These are phyloP conservation scores for Dinoponera quadriceps DNA, from an alignment of 1,140 invertebrate species.

Conservation along the genomic window DNA sequence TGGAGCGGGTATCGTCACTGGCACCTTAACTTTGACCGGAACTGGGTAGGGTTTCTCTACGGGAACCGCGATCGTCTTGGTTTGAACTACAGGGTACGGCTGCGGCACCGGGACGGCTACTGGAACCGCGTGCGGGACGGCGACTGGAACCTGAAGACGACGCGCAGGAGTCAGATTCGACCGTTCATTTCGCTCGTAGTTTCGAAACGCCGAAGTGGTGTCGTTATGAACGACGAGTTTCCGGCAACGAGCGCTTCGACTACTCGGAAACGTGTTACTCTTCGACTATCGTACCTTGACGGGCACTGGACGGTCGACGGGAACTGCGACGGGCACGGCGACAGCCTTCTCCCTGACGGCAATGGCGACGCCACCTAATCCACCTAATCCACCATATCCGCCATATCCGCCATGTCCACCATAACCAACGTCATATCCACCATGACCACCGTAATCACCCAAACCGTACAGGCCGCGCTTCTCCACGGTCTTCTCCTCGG, in stretches of 20 bases:
- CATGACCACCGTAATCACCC: slow-evolving; percentile 58
- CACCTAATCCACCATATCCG: slow-evolving; percentile 42
- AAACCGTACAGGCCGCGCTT: slow-evolving; percentile 80
- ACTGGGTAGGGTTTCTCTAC: slow-evolving; percentile 82
- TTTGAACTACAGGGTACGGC: slow-evolving; percentile 83
- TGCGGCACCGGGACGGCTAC: slow-evolving; percentile 81
- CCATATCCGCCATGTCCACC: slow-evolving; percentile 19
- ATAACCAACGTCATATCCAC: slow-evolving; percentile 16
- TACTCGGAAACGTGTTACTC: too few relatives aligned
- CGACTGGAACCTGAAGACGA: slow-evolving; percentile 80
- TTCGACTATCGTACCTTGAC: slow-evolving; percentile 78
- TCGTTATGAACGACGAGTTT: too few relatives aligned
- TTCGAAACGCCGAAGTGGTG: too few relatives aligned
- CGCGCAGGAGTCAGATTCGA: slow-evolving; percentile 30
- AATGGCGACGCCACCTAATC: slow-evolving; percentile 36
- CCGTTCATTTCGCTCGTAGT: background rate
- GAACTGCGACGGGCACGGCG: slow-evolving; percentile 76
- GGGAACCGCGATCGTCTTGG: slow-evolving; percentile 80
- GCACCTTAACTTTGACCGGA: slow-evolving; percentile 81
- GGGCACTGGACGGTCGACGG: slow-evolving; percentile 82
- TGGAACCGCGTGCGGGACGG: slow-evolving; percentile 81
- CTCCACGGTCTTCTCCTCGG: slow-evolving; percentile 78
- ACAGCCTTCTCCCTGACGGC: slow-evolving; percentile 68
- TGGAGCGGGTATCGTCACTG: slow-evolving; percentile 79
- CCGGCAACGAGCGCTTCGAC: too few relatives aligned